phyloP scores from a whole-genome alignment of 2,888 invertebrate species.

The Incurvaria masculella region DNA sequence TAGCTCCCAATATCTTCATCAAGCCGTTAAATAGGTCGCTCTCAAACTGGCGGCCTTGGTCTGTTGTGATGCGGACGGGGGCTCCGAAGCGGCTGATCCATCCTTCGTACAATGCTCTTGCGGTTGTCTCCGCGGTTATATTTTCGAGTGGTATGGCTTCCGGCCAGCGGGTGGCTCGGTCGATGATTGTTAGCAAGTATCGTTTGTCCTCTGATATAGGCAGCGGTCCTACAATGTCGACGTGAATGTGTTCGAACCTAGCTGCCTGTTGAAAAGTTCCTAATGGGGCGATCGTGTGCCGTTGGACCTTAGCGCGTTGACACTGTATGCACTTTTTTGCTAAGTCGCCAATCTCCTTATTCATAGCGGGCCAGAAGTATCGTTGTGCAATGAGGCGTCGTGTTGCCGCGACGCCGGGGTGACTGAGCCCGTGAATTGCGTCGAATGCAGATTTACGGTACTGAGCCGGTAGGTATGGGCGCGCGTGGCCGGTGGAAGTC shows the following conservation, averaged over 20 bases:
- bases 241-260: constrained; percentile 8
- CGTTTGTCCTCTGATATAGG: constrained; percentile 21
- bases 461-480: constrained; percentile 15
- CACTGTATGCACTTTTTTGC: constrained; percentile 9
- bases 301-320: constrained; percentile 10
- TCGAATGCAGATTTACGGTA: constrained; percentile 14
- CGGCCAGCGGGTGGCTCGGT: constrained; percentile 26
- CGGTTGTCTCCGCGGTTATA: constrained; percentile 29
- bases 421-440: constrained; percentile 13
- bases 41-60: constrained; percentile 30
- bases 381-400: constrained; percentile 2
- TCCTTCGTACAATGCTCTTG: constrained; percentile 21
- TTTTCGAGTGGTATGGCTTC: constrained; percentile 24
- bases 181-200: constrained; percentile 26
- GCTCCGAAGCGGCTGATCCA: constrained; percentile 31
- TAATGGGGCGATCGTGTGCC: constrained; percentile 9
- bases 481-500: constrained; percentile 1
- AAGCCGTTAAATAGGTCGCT: constrained; percentile 20
- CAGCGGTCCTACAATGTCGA: constrained; percentile 28
- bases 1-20: background rate
- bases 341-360: constrained; percentile 9
- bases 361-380: constrained; percentile 9
- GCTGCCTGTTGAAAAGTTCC: constrained; percentile 4
- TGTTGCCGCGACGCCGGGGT: constrained; percentile 5
- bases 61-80: constrained; percentile 24